Percentiles rank a stretch among this genome's conserved stretches.
Conservation (phyloP, 2,797 vertebrate genomes). For the Orientallactaga sibirica region DNA sequence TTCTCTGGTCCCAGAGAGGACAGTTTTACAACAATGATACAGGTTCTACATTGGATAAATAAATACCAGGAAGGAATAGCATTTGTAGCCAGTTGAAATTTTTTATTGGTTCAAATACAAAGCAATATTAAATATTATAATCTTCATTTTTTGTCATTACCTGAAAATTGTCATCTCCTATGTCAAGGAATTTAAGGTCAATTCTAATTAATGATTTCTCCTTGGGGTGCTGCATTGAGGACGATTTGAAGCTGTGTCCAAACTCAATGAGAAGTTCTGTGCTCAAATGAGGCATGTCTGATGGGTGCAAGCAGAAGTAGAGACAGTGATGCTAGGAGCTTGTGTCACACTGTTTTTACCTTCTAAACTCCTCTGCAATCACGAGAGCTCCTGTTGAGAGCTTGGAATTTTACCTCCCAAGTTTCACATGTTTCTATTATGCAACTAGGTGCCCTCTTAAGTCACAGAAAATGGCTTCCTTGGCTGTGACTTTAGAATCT, state of each 20-base stretch:
- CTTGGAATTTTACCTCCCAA: background rate
- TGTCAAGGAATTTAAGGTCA: background rate
- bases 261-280: background rate
- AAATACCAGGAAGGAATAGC: slow-evolving; percentile 8
- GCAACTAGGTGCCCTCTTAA: background rate
- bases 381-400: background rate
- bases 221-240: background rate
- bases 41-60: slow-evolving; percentile 21
- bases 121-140: background rate
- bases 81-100: background rate
- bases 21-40: slow-evolving; percentile 10
- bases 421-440: background rate
- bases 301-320: background rate
- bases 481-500: background rate
- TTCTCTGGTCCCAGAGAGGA: background rate
- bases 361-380: background rate
- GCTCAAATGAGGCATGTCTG: background rate
- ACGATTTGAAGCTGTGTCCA: background rate
- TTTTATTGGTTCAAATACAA: slow-evolving; percentile 29
- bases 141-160: slow-evolving; percentile 3
- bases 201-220: background rate
- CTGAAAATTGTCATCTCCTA: slow-evolving; percentile 13
- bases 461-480: background rate
- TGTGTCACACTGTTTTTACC: background rate
- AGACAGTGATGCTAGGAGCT: background rate